A percentile compares a stretch with the other conserved stretches of the same genome.
Evolutionary conservation across 2,888 invertebrate species (phyloP).

Genomic region (Acanthosoma haemorrhoidale): DNA sequence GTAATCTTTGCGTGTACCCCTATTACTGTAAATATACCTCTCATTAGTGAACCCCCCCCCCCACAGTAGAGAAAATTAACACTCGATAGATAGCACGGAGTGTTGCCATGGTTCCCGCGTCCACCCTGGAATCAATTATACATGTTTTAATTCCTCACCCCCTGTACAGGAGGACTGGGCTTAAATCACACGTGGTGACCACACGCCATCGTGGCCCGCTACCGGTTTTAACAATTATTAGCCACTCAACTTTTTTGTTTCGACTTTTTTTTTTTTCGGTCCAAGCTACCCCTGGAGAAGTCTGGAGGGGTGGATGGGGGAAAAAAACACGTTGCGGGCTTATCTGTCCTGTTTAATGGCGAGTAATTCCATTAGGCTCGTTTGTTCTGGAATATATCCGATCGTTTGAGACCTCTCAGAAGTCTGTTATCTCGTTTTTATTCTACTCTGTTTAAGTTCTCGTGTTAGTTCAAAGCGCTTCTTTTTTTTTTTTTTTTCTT

Average conservation of each 20-base stretch:
- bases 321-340: neutral
- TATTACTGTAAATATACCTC: too few species aligned
- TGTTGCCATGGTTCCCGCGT: neutral
- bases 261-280: neutral
- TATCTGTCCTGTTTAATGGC: slow-evolving; percentile 11
- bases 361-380: neutral
- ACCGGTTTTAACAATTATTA: slow-evolving; percentile 6
- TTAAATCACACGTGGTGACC: neutral
- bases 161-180: neutral
- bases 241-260: neutral
- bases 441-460: neutral
- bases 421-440: neutral
- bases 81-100: neutral
- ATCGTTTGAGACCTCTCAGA: neutral
- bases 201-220: neutral
- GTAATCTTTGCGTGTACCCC: too few species aligned
- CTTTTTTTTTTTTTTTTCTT: neutral
- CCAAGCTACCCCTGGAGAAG: neutral
- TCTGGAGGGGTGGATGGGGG: neutral
- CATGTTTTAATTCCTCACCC: neutral
- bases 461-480: neutral
- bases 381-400: neutral
- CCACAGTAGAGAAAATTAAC: too few species aligned
- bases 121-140: neutral
- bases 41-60: too few species aligned